Evolutionary conservation across 2,797 vertebrate species (phyloP).

Genomic region (Pteropus rufus): DNA sequence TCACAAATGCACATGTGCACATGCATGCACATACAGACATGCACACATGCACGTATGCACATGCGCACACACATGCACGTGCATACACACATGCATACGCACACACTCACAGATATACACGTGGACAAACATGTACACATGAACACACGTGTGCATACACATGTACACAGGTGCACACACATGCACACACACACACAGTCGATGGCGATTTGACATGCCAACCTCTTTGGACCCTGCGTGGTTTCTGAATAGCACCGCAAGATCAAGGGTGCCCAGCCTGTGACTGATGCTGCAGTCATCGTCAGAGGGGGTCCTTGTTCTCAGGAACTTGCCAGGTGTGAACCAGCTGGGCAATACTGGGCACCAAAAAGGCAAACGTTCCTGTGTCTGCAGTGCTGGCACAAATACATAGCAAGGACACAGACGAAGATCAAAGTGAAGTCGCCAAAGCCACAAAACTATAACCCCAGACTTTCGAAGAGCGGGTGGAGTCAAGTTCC

Average conservation of each 20-base stretch:
- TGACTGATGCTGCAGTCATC: not conserved
- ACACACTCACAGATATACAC: no score
- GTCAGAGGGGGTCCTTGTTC: not conserved
- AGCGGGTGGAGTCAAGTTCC: conserved; percentile 11
- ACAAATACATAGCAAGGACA: not conserved
- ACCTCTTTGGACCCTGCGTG: not conserved
- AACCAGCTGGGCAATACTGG: not conserved
- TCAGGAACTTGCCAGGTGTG: not conserved
- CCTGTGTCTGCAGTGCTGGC: not conserved
- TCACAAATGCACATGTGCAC: no score
- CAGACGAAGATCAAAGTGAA: not conserved
- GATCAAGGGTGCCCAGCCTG: not conserved
- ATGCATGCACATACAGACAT: no score
- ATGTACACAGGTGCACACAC: no score
- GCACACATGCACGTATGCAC: no score
- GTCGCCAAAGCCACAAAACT: conserved; percentile 13
- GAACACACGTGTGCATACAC: no score
- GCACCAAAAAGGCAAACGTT: conserved; percentile 12
- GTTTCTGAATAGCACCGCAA: not conserved
- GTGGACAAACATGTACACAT: accelerated
- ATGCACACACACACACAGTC: no score
- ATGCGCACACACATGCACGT: no score
- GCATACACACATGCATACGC: no score
- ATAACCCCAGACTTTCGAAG: conserved; percentile 51
- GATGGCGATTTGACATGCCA: not conserved